Conservation (phyloP, 2,797 vertebrate genomes). For the Gila robusta region DNA sequence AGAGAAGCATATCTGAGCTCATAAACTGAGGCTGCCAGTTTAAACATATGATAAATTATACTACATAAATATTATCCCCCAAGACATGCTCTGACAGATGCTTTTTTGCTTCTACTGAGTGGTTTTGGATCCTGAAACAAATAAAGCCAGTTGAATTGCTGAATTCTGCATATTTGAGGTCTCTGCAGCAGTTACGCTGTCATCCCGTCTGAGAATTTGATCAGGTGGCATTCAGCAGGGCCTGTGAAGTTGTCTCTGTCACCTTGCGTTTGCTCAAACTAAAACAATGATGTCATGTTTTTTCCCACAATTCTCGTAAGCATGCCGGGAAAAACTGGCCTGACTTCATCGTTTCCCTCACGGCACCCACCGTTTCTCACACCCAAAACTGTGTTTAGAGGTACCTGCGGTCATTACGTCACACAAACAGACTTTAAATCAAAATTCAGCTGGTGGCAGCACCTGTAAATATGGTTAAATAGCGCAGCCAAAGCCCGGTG, state of each 20-base stretch:
- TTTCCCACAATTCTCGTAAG: slow-evolving; percentile 41
- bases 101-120: slow-evolving; percentile 17
- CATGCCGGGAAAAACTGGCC: slow-evolving; percentile 35
- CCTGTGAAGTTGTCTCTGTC: slow-evolving; percentile 35
- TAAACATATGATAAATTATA: slow-evolving; percentile 21
- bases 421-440: slow-evolving; percentile 42
- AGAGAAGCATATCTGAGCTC: slow-evolving; percentile 27
- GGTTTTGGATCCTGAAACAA: slow-evolving; percentile 35
- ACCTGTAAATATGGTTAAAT: slow-evolving; percentile 43
- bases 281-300: slow-evolving; percentile 57
- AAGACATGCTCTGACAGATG: slow-evolving; percentile 12
- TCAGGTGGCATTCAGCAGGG: slow-evolving; percentile 31
- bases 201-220: slow-evolving; percentile 17
- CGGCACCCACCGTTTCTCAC: slow-evolving; percentile 9
- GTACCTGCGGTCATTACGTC: slow-evolving; percentile 42
- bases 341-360: slow-evolving; percentile 43
- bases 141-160: slow-evolving; percentile 4
- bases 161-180: slow-evolving; percentile 3
- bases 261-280: slow-evolving; percentile 46
- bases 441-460: slow-evolving; percentile 3
- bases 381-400: neutral
- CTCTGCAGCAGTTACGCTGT: slow-evolving; percentile 9
- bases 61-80: slow-evolving; percentile 13
- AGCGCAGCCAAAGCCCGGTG: neutral
- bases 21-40: slow-evolving; percentile 1